A percentile compares a stretch with the other conserved stretches of the same genome.
Conservation (phyloP, 2,113 vertebrate genomes). For the Nesoenas mayeri region DNA sequence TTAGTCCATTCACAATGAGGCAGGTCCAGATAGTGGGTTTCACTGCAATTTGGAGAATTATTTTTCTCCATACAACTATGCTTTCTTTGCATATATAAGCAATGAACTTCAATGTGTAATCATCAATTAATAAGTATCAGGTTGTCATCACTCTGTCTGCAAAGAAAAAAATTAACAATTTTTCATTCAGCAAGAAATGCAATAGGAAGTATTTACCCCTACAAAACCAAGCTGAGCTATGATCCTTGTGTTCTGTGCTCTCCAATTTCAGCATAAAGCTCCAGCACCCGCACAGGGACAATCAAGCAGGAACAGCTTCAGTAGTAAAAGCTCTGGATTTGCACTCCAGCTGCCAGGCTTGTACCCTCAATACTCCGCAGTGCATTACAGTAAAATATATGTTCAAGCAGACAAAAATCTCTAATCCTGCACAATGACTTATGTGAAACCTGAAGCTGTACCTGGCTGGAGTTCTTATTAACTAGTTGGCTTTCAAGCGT, state of each 20-base stretch:
- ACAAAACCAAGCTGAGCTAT: background rate
- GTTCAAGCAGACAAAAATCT: background rate
- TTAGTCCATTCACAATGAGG: background rate
- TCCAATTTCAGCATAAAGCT: background rate
- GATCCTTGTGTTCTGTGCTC: background rate
- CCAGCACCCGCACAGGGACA: background rate
- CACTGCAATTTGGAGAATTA: background rate
- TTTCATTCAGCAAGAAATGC: background rate
- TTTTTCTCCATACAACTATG: background rate
- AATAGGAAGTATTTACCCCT: background rate
- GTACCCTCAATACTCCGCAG: background rate
- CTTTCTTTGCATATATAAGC: background rate
- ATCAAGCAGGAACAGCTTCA: background rate
- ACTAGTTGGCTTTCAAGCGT: background rate
- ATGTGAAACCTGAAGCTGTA: background rate
- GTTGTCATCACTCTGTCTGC: constrained; percentile 73
- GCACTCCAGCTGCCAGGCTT: background rate
- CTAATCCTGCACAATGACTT: background rate
- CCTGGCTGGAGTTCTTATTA: background rate
- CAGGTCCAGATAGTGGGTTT: background rate
- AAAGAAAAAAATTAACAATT: background rate
- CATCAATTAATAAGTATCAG: constrained; percentile 72
- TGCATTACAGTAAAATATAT: background rate
- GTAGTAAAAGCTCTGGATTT: background rate
- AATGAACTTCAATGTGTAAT: background rate